Evolutionary conservation across 2,797 vertebrate genomes (phyloP), one percentile per base, ranked within the genome.

Genomic region (Petrocephalus sullivani): DNA sequence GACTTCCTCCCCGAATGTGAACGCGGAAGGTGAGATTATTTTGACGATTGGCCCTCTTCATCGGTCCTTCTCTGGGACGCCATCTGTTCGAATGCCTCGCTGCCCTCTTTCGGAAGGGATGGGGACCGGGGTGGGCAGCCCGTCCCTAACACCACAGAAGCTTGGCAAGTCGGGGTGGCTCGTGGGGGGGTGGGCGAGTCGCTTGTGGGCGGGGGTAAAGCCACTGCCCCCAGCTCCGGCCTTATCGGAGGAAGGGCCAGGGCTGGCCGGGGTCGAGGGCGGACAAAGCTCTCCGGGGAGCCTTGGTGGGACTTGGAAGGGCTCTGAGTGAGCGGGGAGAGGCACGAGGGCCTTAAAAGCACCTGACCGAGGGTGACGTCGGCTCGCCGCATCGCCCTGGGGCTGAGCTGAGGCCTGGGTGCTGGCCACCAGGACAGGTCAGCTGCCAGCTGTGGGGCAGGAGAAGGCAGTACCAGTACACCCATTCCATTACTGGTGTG

Each of bases 401-500:
- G 98, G 95, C 98, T 99, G 93, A 98, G 97, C 97, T 97, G 98
- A 94, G 98, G 97, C 95, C 97, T 96, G 91, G 98, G 94, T 91
- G 97, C 96, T 1, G 96, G 96, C 96, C 96, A 96, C 95, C 96
- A 95, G 92, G 95, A 95, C 96, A 98, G 97, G 95, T 97, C 97
- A 94, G 96, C 93, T 90, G 97, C 96, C 95, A 96, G 96, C 56
- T 96, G 96, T 89, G 97, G 96, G 96, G 98, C 98, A 91, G 97
- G 96, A 97, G 99, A 99, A 98, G 98, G 98, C 98, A 99, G 98
- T 96, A 99, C 98, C 93, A 98, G 98, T 97, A 99, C 97, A 93
- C 98, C 98, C 98, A 98, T 97, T 94, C 98, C 98, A 95, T 99
- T 97, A 95, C 98, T 96, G 95, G 98, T 99, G 96, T 99, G 98